Base-by-base conservation (phyloP, 2,797 vertebrate genomes). In the Chromobotia macracanthus region DNA sequence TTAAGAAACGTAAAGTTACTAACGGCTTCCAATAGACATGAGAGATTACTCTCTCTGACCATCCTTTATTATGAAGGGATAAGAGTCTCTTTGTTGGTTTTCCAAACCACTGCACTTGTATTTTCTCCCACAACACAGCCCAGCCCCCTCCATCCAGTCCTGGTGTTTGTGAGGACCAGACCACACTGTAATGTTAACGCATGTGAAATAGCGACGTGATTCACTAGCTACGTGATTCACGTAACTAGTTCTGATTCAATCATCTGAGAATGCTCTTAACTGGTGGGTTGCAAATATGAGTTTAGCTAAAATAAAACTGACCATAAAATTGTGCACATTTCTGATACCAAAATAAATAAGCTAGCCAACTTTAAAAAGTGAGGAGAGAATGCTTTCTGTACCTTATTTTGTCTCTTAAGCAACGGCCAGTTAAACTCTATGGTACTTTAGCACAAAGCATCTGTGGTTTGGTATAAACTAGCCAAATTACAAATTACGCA, bases 101-200 rank as follows among this genome's bases (percentile, higher is more conserved):
- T 83, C 77, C 77, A 76, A 67, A 71, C 63, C 66, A 64, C 25
- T 66, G 74, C 77, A 66, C 46, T n/a, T 70, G 7, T 65, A 50
- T 65, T 75, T 64, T 80, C 64, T 68, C 72, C 77, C 61, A 66
- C 51, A 61, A 78, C 23, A 64, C 69, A 73, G 74, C 65, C 74
- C 35, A 70, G 35, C 67, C 72, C 66, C 71, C 80, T 78, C 44
- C 56, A 21, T 73, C 61, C 51, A 70, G 19, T 75, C 66, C 72
- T 23, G 19, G 55, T 76, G 73, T 84, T 77, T 72, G 56, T 71
- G 75, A 44, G 19, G 67, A 71, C 58, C 56, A 53, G 53, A 71
- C 41, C 67, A 64, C 0, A 28, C 48, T 44, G n/a, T 9, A 44
- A 2, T 21, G 53, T 56, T 21, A 56, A 56, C 21, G n/a, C 55